These are phyloP conservation scores for Myathropa florea DNA, from an alignment of 2,888 invertebrate species.

Conservation along the genomic window DNA sequence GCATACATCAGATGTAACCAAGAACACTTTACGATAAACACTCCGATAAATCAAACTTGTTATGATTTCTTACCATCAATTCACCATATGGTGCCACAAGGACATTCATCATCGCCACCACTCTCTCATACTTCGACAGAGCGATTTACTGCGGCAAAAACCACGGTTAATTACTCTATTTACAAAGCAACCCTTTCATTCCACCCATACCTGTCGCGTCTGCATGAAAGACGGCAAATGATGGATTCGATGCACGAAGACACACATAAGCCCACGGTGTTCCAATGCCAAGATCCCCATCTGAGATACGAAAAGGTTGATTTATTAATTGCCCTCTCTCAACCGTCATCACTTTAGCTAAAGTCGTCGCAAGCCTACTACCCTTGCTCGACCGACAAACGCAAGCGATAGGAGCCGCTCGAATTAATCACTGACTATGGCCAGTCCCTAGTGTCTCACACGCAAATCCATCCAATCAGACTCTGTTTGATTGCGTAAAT, in stretches of 20 bases:
- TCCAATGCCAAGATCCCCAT: constrained; percentile 17
- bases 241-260: constrained; percentile 28
- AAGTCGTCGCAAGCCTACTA: neutral
- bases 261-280: neutral
- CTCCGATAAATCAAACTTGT: constrained; percentile 22
- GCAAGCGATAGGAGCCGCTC: constrained; percentile 15
- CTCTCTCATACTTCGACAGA: neutral
- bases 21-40: neutral
- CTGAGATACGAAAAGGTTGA: constrained; percentile 23
- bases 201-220: neutral
- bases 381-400: neutral
- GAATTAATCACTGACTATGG: constrained; percentile 51
- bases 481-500: constrained; percentile 47
- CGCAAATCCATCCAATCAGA: constrained; percentile 13
- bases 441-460: constrained; percentile 28
- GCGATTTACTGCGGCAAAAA: constrained; percentile 23
- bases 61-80: neutral
- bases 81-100: constrained; percentile 14
- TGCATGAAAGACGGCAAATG: constrained; percentile 1
- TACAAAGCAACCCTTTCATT: constrained; percentile 12
- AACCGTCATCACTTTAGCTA: constrained; percentile 37
- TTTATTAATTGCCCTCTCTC: constrained; percentile 35
- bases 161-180: constrained; percentile 30
- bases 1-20: neutral
- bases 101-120: constrained; percentile 29